phyloP scores from a whole-genome alignment of 2,113 vertebrate genomes.

The Chamaetylas fuelleborni region DNA sequence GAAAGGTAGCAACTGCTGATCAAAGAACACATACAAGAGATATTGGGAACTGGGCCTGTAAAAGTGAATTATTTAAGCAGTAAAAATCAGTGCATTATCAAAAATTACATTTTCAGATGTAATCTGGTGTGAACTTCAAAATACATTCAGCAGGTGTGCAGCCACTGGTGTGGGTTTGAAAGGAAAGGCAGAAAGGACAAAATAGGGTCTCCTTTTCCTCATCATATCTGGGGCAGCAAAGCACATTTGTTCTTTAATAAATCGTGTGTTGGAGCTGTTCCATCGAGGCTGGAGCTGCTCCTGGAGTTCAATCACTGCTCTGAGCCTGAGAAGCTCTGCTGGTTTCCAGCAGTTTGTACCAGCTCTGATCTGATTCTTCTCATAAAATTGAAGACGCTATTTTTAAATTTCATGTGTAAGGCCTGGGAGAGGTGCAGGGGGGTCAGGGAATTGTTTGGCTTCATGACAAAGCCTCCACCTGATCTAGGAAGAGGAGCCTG shows the following conservation, averaged over 20 bases:
- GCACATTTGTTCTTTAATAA: neutral
- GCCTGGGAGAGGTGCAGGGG: neutral
- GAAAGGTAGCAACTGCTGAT: neutral
- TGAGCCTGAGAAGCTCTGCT: neutral
- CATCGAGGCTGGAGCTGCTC: neutral
- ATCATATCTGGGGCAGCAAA: neutral
- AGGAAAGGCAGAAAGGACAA: neutral
- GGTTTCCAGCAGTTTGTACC: neutral
- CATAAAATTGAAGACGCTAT: neutral
- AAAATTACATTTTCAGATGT: neutral
- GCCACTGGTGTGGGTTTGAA: neutral
- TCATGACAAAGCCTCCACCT: neutral
- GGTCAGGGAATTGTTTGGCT: neutral
- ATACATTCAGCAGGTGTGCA: neutral
- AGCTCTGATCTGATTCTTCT: neutral
- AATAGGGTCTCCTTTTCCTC: neutral
- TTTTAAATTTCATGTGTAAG: neutral
- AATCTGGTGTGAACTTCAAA: neutral
- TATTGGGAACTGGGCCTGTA: neutral
- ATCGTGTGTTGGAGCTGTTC: neutral
- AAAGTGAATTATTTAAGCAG: neutral
- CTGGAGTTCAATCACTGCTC: neutral
- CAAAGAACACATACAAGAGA: neutral
- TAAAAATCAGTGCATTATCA: neutral
- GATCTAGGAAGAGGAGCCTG: neutral